These are phyloP conservation scores for Meriones unguiculatus DNA, from an alignment of 2,113 vertebrate genomes.

Conservation along the genomic window DNA sequence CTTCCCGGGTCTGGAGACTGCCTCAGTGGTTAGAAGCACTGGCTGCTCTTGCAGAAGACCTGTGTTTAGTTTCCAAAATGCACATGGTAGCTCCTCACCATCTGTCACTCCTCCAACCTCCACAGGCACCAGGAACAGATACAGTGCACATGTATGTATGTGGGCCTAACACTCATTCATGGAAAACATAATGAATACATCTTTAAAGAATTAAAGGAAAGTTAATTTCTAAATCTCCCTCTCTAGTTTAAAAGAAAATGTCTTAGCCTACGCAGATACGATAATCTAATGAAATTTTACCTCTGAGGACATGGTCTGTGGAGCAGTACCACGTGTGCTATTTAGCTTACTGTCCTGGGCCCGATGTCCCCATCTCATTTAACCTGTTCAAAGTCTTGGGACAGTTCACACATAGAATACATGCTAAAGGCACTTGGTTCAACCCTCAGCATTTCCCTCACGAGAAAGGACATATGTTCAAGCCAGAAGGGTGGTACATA, in stretches of 20 bases:
- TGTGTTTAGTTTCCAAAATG: not conserved
- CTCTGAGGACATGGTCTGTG: not conserved
- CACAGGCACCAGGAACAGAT: not conserved
- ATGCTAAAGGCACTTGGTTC: not conserved
- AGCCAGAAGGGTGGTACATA: not conserved
- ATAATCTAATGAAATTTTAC: not conserved
- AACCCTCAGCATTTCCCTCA: not conserved
- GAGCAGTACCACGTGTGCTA: not conserved
- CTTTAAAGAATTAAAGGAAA: not conserved
- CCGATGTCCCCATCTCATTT: not conserved
- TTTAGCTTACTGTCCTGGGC: not conserved
- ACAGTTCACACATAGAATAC: not conserved
- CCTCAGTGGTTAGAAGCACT: not conserved
- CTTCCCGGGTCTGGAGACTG: not conserved
- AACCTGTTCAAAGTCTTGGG: not conserved
- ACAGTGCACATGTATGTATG: not conserved
- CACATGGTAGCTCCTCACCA: not conserved
- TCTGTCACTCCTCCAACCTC: not conserved
- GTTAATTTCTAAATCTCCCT: not conserved
- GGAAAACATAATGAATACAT: not conserved
- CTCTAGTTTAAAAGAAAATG: slow-evolving; percentile 2
- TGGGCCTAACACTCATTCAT: not conserved
- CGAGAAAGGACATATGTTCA: not conserved
- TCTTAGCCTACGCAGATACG: not conserved
- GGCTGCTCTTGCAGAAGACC: not conserved